phyloP scores from a whole-genome alignment of 2,888 invertebrate species.

The Gastracanthus pulcherrimus region DNA sequence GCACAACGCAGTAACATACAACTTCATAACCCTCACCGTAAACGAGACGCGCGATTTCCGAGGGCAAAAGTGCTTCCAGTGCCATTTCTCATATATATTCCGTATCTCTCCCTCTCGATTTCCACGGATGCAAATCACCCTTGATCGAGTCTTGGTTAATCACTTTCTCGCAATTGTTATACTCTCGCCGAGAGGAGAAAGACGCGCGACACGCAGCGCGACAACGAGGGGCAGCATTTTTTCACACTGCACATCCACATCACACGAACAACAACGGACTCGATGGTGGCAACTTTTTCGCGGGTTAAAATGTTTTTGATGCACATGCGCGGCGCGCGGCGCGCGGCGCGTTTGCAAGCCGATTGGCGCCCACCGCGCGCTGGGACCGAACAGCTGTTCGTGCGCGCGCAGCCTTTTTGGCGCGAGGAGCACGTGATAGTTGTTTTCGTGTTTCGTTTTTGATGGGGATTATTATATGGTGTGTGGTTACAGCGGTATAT shows the following conservation, averaged over 20 bases:
- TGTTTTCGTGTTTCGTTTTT: background rate
- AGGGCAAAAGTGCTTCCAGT: constrained; percentile 51
- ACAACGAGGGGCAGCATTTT: background rate
- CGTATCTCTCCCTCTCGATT: background rate
- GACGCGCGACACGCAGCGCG: background rate
- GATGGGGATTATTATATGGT: background rate
- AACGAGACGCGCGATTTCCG: constrained; percentile 50
- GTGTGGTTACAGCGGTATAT: background rate
- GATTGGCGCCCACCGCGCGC: too few species aligned
- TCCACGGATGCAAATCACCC: too few species aligned
- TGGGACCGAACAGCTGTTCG: constrained; percentile 19
- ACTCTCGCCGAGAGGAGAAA: background rate
- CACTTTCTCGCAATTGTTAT: background rate
- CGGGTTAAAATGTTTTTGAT: background rate
- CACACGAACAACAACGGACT: background rate
- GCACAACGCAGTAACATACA: too few species aligned
- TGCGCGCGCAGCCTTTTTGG: constrained; percentile 5
- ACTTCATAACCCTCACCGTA: constrained; percentile 36
- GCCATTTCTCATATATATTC: constrained; percentile 3
- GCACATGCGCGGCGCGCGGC: background rate
- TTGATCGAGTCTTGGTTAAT: background rate
- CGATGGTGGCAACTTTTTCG: background rate
- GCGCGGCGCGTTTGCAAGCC: too few species aligned
- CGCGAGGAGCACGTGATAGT: background rate
- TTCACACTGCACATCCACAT: background rate